Conservation (phyloP, 2,888 invertebrate species). For the Apamea monoglypha region DNA sequence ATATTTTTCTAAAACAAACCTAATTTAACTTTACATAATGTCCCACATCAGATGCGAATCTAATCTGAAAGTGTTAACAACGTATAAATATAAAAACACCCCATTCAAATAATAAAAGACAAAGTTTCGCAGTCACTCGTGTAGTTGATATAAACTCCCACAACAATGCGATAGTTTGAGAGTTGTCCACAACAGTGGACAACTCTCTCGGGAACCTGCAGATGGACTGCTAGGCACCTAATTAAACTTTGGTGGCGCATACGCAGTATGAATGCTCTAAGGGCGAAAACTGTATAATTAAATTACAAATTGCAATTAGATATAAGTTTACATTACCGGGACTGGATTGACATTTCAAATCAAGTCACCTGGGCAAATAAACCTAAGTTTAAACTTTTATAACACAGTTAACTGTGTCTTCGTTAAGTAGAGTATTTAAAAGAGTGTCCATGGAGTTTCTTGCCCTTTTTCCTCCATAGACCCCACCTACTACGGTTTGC, state of each 20-base stretch:
- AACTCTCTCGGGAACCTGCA: slow-evolving; percentile 42
- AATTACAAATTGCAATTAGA: slow-evolving; percentile 3
- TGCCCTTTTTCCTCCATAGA: not conserved
- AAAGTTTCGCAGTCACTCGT: slow-evolving; percentile 53
- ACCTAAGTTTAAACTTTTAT: not conserved
- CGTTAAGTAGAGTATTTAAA: not conserved
- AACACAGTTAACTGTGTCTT: not conserved
- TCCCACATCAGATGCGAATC: slow-evolving; percentile 26
- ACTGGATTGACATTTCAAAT: too few relatives aligned
- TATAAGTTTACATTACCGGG: not conserved
- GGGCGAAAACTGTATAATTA: not conserved
- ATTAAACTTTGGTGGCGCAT: slow-evolving; percentile 56
- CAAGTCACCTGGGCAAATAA: not conserved
- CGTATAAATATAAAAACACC: slow-evolving; percentile 31
- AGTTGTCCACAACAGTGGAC: slow-evolving; percentile 21
- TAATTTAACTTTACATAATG: slow-evolving; percentile 46
- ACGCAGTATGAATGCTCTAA: slow-evolving; percentile 5
- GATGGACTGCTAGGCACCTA: slow-evolving; percentile 27
- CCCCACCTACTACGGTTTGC: not conserved
- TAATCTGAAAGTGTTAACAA: slow-evolving; percentile 32
- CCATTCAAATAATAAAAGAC: slow-evolving; percentile 50
- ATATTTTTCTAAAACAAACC: slow-evolving; percentile 32
- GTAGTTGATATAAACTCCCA: slow-evolving; percentile 41
- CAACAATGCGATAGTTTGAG: slow-evolving; percentile 30
- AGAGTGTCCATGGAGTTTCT: not conserved